phyloP scores from a whole-genome alignment of 2,113 vertebrate genomes.

The Verasper variegatus region DNA sequence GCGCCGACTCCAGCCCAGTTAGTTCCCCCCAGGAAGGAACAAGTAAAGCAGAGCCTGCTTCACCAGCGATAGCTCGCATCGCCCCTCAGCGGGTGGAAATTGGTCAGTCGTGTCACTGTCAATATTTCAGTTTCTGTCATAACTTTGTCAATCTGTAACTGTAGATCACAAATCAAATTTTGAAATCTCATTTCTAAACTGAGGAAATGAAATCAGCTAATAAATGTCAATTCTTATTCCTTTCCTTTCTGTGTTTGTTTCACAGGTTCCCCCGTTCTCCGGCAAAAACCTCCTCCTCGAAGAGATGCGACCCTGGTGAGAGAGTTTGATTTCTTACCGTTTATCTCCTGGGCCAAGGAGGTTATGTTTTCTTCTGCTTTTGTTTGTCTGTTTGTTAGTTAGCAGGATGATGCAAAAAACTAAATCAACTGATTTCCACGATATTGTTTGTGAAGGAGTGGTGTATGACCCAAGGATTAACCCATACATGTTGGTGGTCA shows the following conservation, averaged over 20 bases:
- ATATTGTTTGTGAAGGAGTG: no score
- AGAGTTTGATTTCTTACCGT: neutral
- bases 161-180: neutral
- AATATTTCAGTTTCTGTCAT: neutral
- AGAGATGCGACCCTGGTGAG: slow-evolving; percentile 96
- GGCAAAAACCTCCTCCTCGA: slow-evolving; percentile 95
- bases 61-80: slow-evolving; percentile 94
- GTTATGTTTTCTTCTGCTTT: no score
- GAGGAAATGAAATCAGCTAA: neutral
- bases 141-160: neutral
- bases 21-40: slow-evolving; percentile 86
- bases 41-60: slow-evolving; percentile 85
- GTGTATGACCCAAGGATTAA: no score
- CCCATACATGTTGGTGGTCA: no score
- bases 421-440: no score
- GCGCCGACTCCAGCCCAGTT: slow-evolving; percentile 73
- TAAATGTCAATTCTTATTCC: neutral
- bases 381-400: no score
- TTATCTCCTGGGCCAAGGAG: neutral
- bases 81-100: slow-evolving; percentile 96
- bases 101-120: slow-evolving; percentile 80
- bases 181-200: neutral
- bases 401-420: no score
- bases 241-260: slow-evolving; percentile 15
- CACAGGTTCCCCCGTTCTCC: slow-evolving; percentile 94